Evolutionary conservation across 2,797 vertebrate genomes (phyloP).

Genomic region (Rousettus madagascariensis): DNA sequence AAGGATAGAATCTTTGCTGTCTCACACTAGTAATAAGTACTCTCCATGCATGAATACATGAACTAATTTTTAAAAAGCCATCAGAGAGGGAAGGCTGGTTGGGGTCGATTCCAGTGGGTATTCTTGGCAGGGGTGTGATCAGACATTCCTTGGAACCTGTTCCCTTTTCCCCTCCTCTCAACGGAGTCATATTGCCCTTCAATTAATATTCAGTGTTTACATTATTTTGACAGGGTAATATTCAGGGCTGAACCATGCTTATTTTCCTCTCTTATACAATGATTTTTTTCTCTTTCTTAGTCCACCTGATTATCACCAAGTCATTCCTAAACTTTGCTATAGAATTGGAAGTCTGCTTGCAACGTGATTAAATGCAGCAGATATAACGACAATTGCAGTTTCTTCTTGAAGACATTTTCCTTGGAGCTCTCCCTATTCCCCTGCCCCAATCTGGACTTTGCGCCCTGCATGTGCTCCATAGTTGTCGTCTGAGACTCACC

Average conservation of each 20-base stretch:
- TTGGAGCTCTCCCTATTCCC: not conserved
- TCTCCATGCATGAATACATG: not conserved
- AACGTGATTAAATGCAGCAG: not conserved
- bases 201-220: not conserved
- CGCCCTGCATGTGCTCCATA: not conserved
- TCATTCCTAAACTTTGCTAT: not conserved
- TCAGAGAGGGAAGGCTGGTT: not conserved
- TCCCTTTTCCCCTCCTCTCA: not conserved
- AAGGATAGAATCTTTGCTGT: not conserved
- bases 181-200: not conserved
- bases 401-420: not conserved
- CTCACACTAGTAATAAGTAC: not conserved
- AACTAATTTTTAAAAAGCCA: not conserved
- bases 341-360: not conserved
- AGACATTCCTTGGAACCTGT: not conserved
- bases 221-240: not conserved
- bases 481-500: not conserved
- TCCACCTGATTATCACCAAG: not conserved
- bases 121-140: not conserved
- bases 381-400: not conserved
- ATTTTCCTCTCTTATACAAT: not conserved
- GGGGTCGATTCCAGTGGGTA: not conserved
- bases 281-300: not conserved
- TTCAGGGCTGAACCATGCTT: not conserved
- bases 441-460: not conserved